phyloP scores from a whole-genome alignment of 2,797 vertebrate species.

The Pogoniulus pusillus region DNA sequence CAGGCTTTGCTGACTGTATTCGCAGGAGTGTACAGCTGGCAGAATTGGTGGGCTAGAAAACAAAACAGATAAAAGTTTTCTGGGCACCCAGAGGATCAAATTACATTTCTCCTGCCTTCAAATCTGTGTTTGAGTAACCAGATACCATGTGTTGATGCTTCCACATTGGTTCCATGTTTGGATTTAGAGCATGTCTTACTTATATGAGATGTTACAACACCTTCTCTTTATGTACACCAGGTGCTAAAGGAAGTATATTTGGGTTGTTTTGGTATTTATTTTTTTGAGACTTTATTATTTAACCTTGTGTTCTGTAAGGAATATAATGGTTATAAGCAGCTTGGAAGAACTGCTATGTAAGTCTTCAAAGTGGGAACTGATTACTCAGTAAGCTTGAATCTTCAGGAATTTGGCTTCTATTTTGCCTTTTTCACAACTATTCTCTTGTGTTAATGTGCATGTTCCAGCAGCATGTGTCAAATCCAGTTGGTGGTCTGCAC shows the following conservation, averaged over 20 bases:
- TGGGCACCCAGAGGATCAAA: neutral
- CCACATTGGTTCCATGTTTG: neutral
- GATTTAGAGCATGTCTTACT: neutral
- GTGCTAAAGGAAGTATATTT: neutral
- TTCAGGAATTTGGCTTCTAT: slow-evolving; percentile 47
- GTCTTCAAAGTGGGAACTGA: slow-evolving; percentile 42
- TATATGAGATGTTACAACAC: neutral
- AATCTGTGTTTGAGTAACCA: neutral
- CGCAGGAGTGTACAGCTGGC: neutral
- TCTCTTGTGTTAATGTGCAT: slow-evolving; percentile 12
- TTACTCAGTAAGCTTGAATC: slow-evolving; percentile 59
- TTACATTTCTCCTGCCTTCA: neutral
- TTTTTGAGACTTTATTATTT: slow-evolving; percentile 1
- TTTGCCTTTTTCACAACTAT: slow-evolving; percentile 32
- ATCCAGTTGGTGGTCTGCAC: slow-evolving; percentile 41
- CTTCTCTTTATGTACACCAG: neutral
- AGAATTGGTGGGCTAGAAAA: neutral
- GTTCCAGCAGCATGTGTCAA: slow-evolving; percentile 12
- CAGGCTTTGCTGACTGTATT: neutral
- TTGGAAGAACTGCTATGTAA: neutral
- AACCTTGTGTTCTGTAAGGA: neutral
- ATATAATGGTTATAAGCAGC: neutral
- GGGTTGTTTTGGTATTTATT: neutral
- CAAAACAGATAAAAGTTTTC: neutral
- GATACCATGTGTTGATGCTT: neutral